Base-by-base conservation (phyloP, 2,888 invertebrate genomes). In the Saturnia pavonia region DNA sequence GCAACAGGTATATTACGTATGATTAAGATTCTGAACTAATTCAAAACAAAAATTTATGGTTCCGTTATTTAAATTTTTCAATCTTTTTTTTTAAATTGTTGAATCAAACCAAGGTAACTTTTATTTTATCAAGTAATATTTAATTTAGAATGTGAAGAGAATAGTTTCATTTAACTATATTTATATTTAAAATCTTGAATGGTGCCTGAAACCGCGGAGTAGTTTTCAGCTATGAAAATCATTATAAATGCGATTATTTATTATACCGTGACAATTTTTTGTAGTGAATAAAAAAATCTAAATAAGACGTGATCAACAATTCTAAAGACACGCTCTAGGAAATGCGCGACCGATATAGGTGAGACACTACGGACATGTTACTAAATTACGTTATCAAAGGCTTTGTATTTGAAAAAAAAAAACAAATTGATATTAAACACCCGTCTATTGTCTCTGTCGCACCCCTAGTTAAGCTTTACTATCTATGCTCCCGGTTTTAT, bases 11-110 rank as follows among this genome's bases (percentile, higher is more conserved):
- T 25, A n/a, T n/a, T 40, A 8, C 57, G n/a, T 40, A 65, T 65
- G 3, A n/a, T 65, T 4, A 40, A n/a, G n/a, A 9, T 54, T 9
- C 8, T 22, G 22, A 57, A 60, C 6, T 25, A 27, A 27, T 60
- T 27, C 4, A 60, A 14, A 60, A 60, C 1, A 27, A 14, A 27
- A 6, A 60, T 60, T 25, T 60, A 12, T 1, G 25, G 14, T 27
- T 14, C 3, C 12, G 6, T 16, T 51, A 1, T 27, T 25, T 54
- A 14, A 14, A 25, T 60, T 60, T 25, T 27, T 60, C 25, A 54
- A 68, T 71, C 71, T 71, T 76, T 76, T 76, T 73, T 69, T 68
- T 42, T 43, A 60, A 19, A n/a, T 69, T 71, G 19, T 68, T 60
- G 45, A 66, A 69, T 57, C 54, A 67, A 67, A 70, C 25, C 42